A percentile compares a stretch with the other conserved stretches of the same genome.
phyloP scores from a whole-genome alignment of 1,140 invertebrate species.

The Bombus waltoni region DNA sequence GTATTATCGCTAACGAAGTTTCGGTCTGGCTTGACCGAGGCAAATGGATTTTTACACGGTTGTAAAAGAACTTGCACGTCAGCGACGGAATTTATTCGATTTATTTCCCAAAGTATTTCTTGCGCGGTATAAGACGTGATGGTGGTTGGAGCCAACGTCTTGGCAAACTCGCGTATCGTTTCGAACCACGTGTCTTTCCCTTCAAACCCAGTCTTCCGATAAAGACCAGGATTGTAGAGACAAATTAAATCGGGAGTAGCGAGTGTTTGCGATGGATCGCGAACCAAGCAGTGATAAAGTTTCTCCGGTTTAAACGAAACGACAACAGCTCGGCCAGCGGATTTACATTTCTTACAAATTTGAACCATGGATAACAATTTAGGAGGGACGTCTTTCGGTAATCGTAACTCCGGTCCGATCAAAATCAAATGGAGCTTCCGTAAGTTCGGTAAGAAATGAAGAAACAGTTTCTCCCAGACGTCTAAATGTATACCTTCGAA shows the following conservation, averaged over 20 bases:
- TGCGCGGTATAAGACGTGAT: conserved; percentile 87
- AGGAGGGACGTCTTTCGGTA: conserved; percentile 82
- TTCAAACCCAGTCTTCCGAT: conserved; percentile 85
- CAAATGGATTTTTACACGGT: conserved; percentile 85
- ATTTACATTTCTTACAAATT: conserved; percentile 82
- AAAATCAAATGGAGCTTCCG: conserved; percentile 84
- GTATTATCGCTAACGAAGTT: conserved; percentile 89
- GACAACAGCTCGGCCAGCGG: conserved; percentile 77
- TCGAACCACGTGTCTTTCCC: conserved; percentile 86
- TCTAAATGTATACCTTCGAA: conserved; percentile 87
- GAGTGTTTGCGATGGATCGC: conserved; percentile 74
- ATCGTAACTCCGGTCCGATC: conserved; percentile 86
- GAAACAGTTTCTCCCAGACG: conserved; percentile 88
- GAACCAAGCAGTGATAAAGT: conserved; percentile 85
- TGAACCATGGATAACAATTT: conserved; percentile 82
- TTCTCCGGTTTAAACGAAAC: conserved; percentile 84
- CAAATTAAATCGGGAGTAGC: conserved; percentile 85
- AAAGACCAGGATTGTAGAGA: conserved; percentile 88
- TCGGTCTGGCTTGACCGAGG: conserved; percentile 87
- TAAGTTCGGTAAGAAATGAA: conserved; percentile 85
- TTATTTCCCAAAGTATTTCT: conserved; percentile 85
- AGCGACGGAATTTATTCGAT: conserved; percentile 80
- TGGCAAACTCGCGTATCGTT: conserved; percentile 82
- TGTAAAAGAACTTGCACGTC: conserved; percentile 82
- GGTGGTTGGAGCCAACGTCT: conserved; percentile 84